Conservation (phyloP, 1,140 invertebrate genomes). For the Listronotus bonariensis region DNA sequence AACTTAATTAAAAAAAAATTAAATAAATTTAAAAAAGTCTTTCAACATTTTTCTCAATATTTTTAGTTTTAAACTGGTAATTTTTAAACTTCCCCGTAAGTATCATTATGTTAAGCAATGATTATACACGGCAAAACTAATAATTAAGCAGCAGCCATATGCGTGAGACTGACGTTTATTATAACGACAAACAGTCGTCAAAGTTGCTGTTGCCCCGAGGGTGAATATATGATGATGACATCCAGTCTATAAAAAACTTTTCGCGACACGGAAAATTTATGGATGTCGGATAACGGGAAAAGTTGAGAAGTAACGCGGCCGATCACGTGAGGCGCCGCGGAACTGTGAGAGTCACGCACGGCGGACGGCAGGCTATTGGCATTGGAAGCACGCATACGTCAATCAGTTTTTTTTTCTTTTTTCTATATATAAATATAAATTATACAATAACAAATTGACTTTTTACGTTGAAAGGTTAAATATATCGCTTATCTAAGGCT, state of each 20-base stretch:
- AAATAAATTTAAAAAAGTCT: too few species aligned
- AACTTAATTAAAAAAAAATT: too few species aligned
- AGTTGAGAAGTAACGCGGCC: conserved; percentile 2
- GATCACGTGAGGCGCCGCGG: conserved; percentile 6
- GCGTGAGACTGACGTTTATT: background rate
- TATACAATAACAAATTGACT: too few species aligned
- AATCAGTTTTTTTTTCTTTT: background rate
- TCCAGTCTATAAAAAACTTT: conserved; percentile 9
- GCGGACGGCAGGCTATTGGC: background rate
- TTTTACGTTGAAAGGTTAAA: too few species aligned
- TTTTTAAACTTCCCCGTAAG: too few species aligned
- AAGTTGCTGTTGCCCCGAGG: conserved; percentile 2
- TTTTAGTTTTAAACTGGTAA: too few species aligned
- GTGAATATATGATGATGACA: conserved; percentile 9
- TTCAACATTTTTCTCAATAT: too few species aligned
- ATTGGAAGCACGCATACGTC: conserved; percentile 4
- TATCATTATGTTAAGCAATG: too few species aligned
- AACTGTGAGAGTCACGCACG: background rate
- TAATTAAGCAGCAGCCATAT: background rate
- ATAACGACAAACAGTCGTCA: background rate
- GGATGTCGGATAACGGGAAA: conserved; percentile 8
- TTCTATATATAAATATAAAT: background rate
- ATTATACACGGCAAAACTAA: too few species aligned
- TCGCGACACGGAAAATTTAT: conserved; percentile 6
- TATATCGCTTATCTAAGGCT: too few species aligned